Percentiles rank a stretch among this genome's conserved stretches.
Conservation (phyloP, 2,888 invertebrate genomes). For the Lomographa bimaculata region DNA sequence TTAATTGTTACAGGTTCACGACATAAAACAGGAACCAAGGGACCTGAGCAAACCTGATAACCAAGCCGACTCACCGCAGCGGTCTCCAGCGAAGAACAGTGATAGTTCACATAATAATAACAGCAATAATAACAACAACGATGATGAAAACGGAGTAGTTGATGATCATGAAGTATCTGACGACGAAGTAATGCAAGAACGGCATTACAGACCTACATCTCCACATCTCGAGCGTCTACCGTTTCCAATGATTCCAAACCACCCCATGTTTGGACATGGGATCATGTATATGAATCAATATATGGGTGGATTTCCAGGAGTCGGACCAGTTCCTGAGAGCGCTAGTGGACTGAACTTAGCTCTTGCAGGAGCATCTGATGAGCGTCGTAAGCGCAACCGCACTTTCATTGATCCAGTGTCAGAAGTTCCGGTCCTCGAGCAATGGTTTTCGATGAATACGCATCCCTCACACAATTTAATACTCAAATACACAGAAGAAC, state of each 20-base stretch:
- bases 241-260: slow-evolving; percentile 92
- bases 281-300: slow-evolving; percentile 97
- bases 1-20: slow-evolving; percentile 75
- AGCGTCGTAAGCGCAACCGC: slow-evolving; percentile 96
- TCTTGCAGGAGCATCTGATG: slow-evolving; percentile 88
- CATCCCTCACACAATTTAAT: slow-evolving; percentile 99
- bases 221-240: slow-evolving; percentile 80
- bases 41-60: slow-evolving; percentile 74
- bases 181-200: slow-evolving; percentile 72
- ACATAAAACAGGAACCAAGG: slow-evolving; percentile 81
- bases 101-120: slow-evolving; percentile 77
- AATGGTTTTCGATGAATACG: slow-evolving; percentile 98
- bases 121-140: slow-evolving; percentile 69
- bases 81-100: slow-evolving; percentile 82
- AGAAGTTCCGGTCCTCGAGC: slow-evolving; percentile 96
- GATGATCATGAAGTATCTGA: slow-evolving; percentile 80
- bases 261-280: slow-evolving; percentile 93
- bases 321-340: slow-evolving; percentile 80
- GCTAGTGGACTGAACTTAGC: slow-evolving; percentile 85
- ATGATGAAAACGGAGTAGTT: slow-evolving; percentile 75
- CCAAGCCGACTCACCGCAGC: slow-evolving; percentile 68
- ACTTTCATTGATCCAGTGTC: slow-evolving; percentile 99
- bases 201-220: slow-evolving; percentile 66
- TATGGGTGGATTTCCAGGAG: slow-evolving; percentile 84
- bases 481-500: slow-evolving; percentile 98